Base-by-base conservation (phyloP, 2,888 invertebrate genomes). In the Camponotus fellah region DNA sequence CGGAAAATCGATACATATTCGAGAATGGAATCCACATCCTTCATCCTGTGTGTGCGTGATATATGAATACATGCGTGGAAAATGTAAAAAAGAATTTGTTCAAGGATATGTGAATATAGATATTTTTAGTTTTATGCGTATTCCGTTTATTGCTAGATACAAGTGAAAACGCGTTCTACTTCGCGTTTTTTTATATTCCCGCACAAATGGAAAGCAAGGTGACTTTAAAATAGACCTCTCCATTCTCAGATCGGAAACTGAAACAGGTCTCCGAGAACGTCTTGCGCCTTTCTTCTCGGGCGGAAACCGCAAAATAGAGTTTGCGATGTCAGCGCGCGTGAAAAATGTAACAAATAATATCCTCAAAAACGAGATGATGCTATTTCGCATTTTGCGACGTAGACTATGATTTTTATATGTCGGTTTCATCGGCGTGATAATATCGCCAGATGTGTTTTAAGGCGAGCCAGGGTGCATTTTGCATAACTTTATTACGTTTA, bases 401-500 rank as follows among this genome's bases (percentile, higher is more conserved):
- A 9, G 9, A 2, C 10, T 32, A 26, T 26, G 49, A 77, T 65
- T 43, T 72, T 74, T n/a, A 14, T 75, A 34, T n/a, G 2, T 21
- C 32, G 17, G 26, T 43, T 60, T 8, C 17, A n/a, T 53, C n/a
- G 40, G 5, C 32, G 12, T 17, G 53, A 77, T 17, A 26, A 65
- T n/a, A 32, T 40, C 40, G 6, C 14, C 40, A 32, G 65, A 66
- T 40, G 21, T 40, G n/a, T 17, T 68, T 43, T n/a, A 58, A 79
- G 14, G 58, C 21, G 32, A 58, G 32, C 14, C 26, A 12, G 58
- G n/a, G n/a, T 53, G 49, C 71, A 62, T 46, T 69, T 60, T 37
- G 43, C 14, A 60, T 21, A 71, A 71, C 43, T 46, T 60, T 43
- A 71, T 80, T 71, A 49, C 60, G 79, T 71, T 71, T 37, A 80